Conservation (phyloP, 2,113 vertebrate genomes). For the Menidia beryllina region DNA sequence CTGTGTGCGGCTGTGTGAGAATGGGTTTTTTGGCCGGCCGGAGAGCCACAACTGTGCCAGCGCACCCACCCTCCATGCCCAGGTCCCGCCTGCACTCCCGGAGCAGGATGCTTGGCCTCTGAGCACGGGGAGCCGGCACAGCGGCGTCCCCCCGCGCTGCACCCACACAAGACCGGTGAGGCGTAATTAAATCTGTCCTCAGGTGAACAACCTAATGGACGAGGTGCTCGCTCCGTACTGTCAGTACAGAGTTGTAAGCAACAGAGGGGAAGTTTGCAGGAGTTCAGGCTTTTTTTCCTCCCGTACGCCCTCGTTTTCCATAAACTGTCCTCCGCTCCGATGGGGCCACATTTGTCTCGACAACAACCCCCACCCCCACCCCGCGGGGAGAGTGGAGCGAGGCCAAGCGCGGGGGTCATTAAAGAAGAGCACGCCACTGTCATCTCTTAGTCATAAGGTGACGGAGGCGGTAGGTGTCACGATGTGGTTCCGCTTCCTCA, state of each 20-base stretch:
- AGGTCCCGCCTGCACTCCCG: conserved; percentile 26
- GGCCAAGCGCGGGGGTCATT: conserved; percentile 23
- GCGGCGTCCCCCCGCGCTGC: neutral
- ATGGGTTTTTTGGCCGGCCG: conserved; percentile 8
- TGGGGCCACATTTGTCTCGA: neutral
- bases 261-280: neutral
- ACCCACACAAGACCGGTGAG: conserved; percentile 47
- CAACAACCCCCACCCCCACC: conserved; percentile 12
- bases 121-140: conserved; percentile 36
- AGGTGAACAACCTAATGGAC: conserved; percentile 45
- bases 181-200: conserved; percentile 75
- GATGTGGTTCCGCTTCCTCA: conserved; percentile 39
- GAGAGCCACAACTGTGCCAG: conserved; percentile 11
- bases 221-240: conserved; percentile 30
- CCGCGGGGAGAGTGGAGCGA: conserved; percentile 41
- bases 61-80: conserved; percentile 2
- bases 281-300: conserved; percentile 1
- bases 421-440: conserved; percentile 32
- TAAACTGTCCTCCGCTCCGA: neutral
- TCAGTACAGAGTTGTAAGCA: neutral
- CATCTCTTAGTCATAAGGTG: conserved; percentile 44
- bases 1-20: conserved; percentile 20
- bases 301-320: neutral
- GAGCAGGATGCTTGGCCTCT: conserved; percentile 46
- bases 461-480: conserved; percentile 10